Evolutionary conservation across 2,888 invertebrate species (phyloP).

Genomic region (Eudasyphora cyanicolor): DNA sequence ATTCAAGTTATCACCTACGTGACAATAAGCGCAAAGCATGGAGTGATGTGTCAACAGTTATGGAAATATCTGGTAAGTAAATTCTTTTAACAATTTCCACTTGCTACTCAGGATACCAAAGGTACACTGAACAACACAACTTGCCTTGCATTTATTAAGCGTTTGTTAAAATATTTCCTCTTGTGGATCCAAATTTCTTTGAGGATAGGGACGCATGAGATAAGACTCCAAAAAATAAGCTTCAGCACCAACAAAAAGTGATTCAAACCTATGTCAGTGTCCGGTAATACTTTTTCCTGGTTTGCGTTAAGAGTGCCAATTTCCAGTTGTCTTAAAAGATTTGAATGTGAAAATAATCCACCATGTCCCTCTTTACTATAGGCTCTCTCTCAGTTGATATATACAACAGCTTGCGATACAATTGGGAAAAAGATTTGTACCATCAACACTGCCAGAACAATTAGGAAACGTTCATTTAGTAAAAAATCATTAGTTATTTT

Average conservation of each 20-base stretch:
- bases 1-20: too few relatives aligned
- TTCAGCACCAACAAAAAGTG: slow-evolving; percentile 33
- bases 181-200: slow-evolving; percentile 14
- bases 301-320: not conserved
- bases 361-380: slow-evolving; percentile 50
- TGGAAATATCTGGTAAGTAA: not conserved
- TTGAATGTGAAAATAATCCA: slow-evolving; percentile 11
- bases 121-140: slow-evolving; percentile 38
- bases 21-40: not conserved
- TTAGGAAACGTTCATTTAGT: not conserved
- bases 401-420: slow-evolving; percentile 41
- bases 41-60: not conserved
- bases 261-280: not conserved
- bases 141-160: slow-evolving; percentile 37
- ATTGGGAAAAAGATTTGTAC: slow-evolving; percentile 16
- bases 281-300: not conserved
- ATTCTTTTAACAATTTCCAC: slow-evolving; percentile 27
- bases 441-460: not conserved
- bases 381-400: slow-evolving; percentile 46
- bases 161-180: slow-evolving; percentile 32
- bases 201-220: slow-evolving; percentile 54
- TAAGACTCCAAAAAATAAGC: slow-evolving; percentile 39
- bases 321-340: not conserved
- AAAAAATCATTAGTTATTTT: not conserved
- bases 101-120: slow-evolving; percentile 45